Evolutionary conservation across 2,888 invertebrate genomes (phyloP).

Genomic region (Tetramorium bicarinatum): DNA sequence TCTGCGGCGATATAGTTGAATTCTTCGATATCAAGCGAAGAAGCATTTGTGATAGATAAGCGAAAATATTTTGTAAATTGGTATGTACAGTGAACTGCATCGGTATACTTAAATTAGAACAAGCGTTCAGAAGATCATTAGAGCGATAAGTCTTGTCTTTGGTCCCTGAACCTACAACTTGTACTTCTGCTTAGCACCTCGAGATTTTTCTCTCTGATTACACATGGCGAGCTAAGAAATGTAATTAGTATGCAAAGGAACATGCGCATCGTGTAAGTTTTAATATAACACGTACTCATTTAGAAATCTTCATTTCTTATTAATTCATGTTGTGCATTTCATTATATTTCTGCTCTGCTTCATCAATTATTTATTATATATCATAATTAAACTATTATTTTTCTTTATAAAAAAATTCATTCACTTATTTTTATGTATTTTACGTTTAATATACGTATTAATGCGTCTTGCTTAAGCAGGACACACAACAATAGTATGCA

Average conservation of each 20-base stretch:
- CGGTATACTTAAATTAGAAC: constrained; percentile 69
- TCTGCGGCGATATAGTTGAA: constrained; percentile 20
- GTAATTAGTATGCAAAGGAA: constrained; percentile 33
- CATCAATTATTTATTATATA: background rate
- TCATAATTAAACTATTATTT: background rate
- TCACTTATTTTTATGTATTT: background rate
- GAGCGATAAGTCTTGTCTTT: constrained; percentile 73
- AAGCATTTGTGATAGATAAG: constrained; percentile 3
- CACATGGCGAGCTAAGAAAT: constrained; percentile 62
- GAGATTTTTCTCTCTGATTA: constrained; percentile 59
- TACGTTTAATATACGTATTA: background rate
- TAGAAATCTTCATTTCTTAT: background rate
- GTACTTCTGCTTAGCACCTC: constrained; percentile 73
- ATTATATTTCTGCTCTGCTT: background rate
- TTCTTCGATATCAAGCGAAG: constrained; percentile 33
- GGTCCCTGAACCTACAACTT: constrained; percentile 82
- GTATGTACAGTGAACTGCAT: constrained; percentile 48
- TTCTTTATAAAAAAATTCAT: background rate
- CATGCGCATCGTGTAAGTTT: background rate
- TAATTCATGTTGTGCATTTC: background rate
- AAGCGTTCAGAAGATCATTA: constrained; percentile 68
- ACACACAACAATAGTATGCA: background rate
- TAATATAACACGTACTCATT: background rate
- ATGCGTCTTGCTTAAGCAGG: background rate
- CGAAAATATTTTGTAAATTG: constrained; percentile 34